Evolutionary conservation across 2,113 vertebrate species (phyloP), one percentile per base, ranked within the genome.

Genomic region (Mola mola): DNA sequence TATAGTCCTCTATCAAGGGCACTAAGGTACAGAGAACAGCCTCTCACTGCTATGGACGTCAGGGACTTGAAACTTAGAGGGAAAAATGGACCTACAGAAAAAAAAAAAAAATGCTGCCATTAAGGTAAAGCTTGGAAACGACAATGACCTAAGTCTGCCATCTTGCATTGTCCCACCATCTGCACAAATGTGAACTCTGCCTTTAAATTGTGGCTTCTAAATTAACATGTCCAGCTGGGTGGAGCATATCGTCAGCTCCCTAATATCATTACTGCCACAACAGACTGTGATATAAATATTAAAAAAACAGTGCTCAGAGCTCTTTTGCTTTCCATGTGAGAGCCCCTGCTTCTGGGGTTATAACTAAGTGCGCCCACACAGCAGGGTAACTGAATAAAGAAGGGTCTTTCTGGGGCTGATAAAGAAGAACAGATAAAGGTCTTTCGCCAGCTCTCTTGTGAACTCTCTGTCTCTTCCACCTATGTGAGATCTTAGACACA

Each of bases 151-250:
- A 90, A 72, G 82, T 80, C 80, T 92, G 86, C 92, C 92, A 91
- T 86, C 92, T 84, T 37, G 81, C 90, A 94, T 96, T 96, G 94
- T 95, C 93, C 92, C 85, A 82, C 96, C 96, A 96, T 96, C 95
- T 98, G 95, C 93, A 92, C 95, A 89, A 88, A 92, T 75, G 69
- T 95, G 95, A 96, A 95, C 94, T 96, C 94, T 96, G 93, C 93
- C 94, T 95, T 93, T 82, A 77, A 94, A 94, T 94, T 92, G 93
- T 94, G 94, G 91, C 95, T 95, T 95, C 94, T 96, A 94, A 95
- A 95, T 97, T 96, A 96, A 94, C 94, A 83, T 94, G 95, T 96
- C 95, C 95, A 96, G 94, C 94, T 96, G 95, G 94, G 92, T 90
- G 88, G 91, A 96, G 93, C 94, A 93, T 94, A 93, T 94, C 86